These are phyloP conservation scores for Lysandra coridon DNA, from an alignment of 2,888 invertebrate species.

Conservation along the genomic window DNA sequence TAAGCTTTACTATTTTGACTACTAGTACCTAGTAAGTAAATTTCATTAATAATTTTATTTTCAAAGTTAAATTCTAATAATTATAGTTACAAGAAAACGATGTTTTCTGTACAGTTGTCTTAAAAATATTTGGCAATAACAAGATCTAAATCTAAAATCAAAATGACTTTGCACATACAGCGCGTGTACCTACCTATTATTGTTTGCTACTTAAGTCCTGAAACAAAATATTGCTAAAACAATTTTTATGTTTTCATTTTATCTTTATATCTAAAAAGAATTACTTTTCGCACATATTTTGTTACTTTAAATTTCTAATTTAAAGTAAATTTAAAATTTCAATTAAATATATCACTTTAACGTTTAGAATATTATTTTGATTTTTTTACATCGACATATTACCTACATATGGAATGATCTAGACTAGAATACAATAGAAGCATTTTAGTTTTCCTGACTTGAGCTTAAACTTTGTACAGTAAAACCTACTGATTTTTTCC, in stretches of 20 bases:
- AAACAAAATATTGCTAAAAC: not conserved
- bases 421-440: not conserved
- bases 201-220: not conserved
- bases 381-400: not conserved
- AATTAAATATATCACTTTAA: not conserved
- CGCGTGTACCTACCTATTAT: not conserved
- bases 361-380: not conserved
- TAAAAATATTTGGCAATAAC: conserved; percentile 16
- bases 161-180: not conserved
- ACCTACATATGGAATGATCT: not conserved
- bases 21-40: not conserved
- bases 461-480: not conserved
- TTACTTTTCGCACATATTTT: too few species aligned
- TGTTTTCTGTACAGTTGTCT: not conserved
- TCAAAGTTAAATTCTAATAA: not conserved
- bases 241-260: not conserved
- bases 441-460: too few species aligned
- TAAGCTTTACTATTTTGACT: conserved; percentile 15
- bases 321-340: too few species aligned
- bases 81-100: not conserved
- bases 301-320: too few species aligned
- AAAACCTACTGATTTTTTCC: not conserved
- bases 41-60: not conserved
- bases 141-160: not conserved
- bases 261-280: not conserved